A percentile compares a stretch with the other conserved stretches of the same genome.
Evolutionary conservation across 2,797 vertebrate genomes (phyloP).

Genomic region (Cossypha polioptera): DNA sequence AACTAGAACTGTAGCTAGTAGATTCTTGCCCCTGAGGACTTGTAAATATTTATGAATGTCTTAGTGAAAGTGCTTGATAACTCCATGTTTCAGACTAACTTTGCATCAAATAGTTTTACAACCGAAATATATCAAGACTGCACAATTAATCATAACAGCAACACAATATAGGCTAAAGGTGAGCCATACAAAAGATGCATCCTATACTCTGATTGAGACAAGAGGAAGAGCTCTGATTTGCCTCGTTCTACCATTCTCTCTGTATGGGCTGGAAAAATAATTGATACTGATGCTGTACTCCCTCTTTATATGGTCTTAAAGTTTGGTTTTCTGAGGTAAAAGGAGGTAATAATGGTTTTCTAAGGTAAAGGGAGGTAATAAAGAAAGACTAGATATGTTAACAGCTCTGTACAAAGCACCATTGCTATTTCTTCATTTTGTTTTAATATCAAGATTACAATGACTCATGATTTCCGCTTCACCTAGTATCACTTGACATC

Average conservation of each 20-base stretch:
- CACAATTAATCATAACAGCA: neutral
- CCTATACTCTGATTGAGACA: neutral
- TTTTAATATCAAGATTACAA: neutral
- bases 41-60: neutral
- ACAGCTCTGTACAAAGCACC: neutral
- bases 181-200: neutral
- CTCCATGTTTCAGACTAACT: neutral
- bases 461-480: neutral
- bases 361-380: neutral
- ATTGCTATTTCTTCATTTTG: neutral
- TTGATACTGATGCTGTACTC: neutral
- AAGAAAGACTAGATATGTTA: neutral
- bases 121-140: neutral
- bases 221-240: neutral
- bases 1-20: neutral
- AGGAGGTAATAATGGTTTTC: no score
- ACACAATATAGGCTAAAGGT: neutral
- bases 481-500: neutral
- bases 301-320: neutral
- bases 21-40: neutral
- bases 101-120: neutral
- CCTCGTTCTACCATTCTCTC: neutral
- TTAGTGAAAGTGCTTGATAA: neutral
- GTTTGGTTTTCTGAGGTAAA: neutral
- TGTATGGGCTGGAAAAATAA: neutral